Base-by-base conservation (phyloP, 2,797 vertebrate genomes). In the Rhinichthys osculus region DNA sequence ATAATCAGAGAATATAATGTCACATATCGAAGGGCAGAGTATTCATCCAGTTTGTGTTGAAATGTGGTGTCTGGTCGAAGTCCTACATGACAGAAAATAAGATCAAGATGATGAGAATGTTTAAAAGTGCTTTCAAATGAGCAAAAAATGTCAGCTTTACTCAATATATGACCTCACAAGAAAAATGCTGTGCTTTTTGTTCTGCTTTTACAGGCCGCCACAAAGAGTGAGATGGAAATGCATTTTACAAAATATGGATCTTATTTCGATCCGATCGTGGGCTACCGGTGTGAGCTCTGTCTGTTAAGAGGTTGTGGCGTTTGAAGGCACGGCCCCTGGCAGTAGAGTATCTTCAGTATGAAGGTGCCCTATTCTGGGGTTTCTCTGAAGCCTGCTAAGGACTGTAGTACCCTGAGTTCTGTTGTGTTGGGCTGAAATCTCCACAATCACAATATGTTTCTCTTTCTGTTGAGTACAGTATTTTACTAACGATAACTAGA, bases 1-100 rank as follows among this genome's bases (percentile, higher is more conserved):
- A 47, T 16, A 38, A 16, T 30, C 5, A 30, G 13, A 82, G 7
- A 35, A 50, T 5, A 19, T 17, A 50, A 21, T 59, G n/a, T 90
- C 84, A 90, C 86, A 85, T 90, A 27, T 90, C 74, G 86, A 90
- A 5, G 0, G 89, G 89, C 5, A 88, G 82, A 10, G 88, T 88
- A 57, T 79, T 86, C 19, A 83, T 88, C 88, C 86, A 86, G 79
- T 81, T 86, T 54, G 81, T 80, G 81, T 77, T 85, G 64, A 88
- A 86, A 62, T 67, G 70, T 19, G 78, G 70, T 7, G 76, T 87
- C 73, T 90, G 81, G 2, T 70, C 71, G 21, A 54, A 79, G 47
- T 87, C 84, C 89, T 88, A n/a, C 38, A 81, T 33, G 13, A 83
- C 4, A 59, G 59, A 76, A 78, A 80, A 33, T 17, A 35, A 57